Evolutionary conservation across 2,888 invertebrate species (phyloP), one percentile per base, ranked within the genome.

Genomic region (Chymomyza amoena): DNA sequence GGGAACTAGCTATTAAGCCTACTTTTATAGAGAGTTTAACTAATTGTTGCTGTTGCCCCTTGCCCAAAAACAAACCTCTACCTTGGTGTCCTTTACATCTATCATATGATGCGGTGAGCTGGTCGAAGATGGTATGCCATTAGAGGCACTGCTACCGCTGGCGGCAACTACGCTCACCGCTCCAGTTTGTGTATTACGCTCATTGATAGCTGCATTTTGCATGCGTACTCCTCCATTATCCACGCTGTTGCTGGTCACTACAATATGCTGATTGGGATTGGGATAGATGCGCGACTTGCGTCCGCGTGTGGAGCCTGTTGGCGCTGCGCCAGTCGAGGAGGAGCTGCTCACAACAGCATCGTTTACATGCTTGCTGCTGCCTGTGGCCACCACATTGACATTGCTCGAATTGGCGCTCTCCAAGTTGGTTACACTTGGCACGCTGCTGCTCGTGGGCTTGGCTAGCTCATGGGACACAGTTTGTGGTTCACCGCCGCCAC

Each of bases 401-500:
- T 71, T 77, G 59, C 68, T 75, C 13, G 39, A 10, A 3, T 45
- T 45, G 39, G 39, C 39, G 61, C 76, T 72, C 50, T 87, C 87
- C n/a, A 86, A 57, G 10, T 32, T 81, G 3, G 70, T 67, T 61
- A 79, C 50, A 50, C 63, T 61, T 10, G 85, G n/a, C 72, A 72
- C 15, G 70, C 75, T 78, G 76, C 57, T 76, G 77, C 36, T 64
- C 70, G 72, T 16, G 59, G 68, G 70, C 52, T 79, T 78, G 50
- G 77, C 68, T 56, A 92, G 77, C 92, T 94, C 90, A 94, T 94
- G 76, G 59, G 66, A 9, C 69, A 89, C 64, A 16, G 79, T 67
- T 52, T 86, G 80, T 18, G 67, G 57, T 7, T 66, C 36, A 36
- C 68, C 73, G 36, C 75, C 68, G 10, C 78, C 79, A 61, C 76